Base-by-base conservation (phyloP, 64 coral and sea anemone genomes). In the Hydrozoanthus tunicans region DNA sequence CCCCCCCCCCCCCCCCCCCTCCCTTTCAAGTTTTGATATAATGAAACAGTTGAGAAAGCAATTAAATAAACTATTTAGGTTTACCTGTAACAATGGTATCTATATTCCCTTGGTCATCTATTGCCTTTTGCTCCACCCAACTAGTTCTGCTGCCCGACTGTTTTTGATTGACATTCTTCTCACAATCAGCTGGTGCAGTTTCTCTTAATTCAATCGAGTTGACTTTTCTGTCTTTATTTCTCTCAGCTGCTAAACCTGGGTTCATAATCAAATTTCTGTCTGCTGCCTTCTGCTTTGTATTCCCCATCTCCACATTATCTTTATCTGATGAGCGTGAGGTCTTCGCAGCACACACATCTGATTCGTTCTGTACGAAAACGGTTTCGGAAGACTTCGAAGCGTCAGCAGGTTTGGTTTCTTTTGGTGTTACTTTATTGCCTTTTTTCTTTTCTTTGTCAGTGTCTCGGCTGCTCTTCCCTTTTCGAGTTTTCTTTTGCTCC, bases 391-490 rank as follows among this genome's bases (percentile, higher is more conserved):
- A 4, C 5, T 12, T 74, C 5, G 71, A 74, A 74, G 12, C 11
- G 9, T 60, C 79, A 59, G 11, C 14, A 60, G 25, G 61, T 62
- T 81, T 43, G 9, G 2, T 12, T 81, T 24, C 56, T 81, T 59
- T 58, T 20, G 79, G 79, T 81, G 58, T 23, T 60, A 81, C 9
- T 81, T 81, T 81, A 24, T 59, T 81, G 3, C 10, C 61, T 4
- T 24, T 81, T 59, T 81, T 81, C 79, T 81, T 81, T 81, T 81
- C 58, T 6, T 81, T 81, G 6, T 81, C n/a, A 59, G 12, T 58
- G 58, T 81, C 56, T 81, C 53, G 56, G 26, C 24, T 11, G 11
- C 43, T 24, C 20, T 81, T 24, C 58, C 59, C 61, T 25, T 14
- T 58, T 81, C 79, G 79, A 60, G 58, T 81, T 23, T 23, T 9